Base-by-base conservation (phyloP, 2,888 invertebrate genomes). In the Melanargia galathea region DNA sequence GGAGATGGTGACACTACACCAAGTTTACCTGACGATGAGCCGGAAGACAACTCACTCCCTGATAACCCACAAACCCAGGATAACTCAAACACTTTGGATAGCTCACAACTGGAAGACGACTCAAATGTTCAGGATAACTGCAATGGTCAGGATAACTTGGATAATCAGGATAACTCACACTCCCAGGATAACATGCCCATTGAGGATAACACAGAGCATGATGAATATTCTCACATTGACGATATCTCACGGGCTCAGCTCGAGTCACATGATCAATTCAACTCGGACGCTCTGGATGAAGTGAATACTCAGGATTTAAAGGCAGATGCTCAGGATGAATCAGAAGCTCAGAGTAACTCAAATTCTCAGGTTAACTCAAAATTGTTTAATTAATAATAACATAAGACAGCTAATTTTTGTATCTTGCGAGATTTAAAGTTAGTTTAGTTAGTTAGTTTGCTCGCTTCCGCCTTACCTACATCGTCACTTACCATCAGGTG, bases 1-100 rank as follows among this genome's bases (percentile, higher is more conserved):
- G 7, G 30, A n/a, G 73, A 74, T 38, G 75, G 71, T 1, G 69
- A 72, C 18, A 71, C 70, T 0, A 64, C 66, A 33, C 64, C 62
- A 0, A 69, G 67, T 8, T 10, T 62, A 3, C 40, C 60, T 4
- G 67, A 68, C 3, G 67, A 57, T 13, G 57, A 57, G 6, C 7
- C 16, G 1, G 33, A 55, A 22, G 24, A 16, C 6, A 35, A 16
- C 5, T 43, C 7, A 13, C 35, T 38, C 5, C 16, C 45, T 11
- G 57, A 45, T 0, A 20, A 35, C 35, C 10, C 20, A 33, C 33
- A 35, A 1, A 13, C 5, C 13, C 33, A 35, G 7, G 22, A 52
- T 35, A 20, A 33, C 51, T 33, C 33, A 1, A 10, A 5, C 60
- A 20, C 20, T 18, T 45, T 20, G 11, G 45, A 20, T 20, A 45